Percentiles rank a stretch among this genome's conserved stretches.
Conservation (phyloP, 2,888 invertebrate genomes). For the Oegoconia quadripuncta region DNA sequence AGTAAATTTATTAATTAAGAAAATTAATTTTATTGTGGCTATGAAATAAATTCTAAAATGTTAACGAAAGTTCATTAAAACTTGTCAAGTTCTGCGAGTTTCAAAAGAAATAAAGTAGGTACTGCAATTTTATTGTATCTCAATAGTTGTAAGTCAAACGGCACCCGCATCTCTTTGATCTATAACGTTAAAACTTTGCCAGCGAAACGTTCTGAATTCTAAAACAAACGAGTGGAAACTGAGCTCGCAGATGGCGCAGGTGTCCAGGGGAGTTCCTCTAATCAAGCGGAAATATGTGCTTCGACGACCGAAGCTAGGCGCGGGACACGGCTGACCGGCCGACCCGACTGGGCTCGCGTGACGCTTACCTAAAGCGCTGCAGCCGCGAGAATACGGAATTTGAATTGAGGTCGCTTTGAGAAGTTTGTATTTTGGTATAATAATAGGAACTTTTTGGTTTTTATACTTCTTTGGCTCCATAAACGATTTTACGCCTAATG, state of each 20-base stretch:
- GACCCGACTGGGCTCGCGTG: conserved; percentile 32
- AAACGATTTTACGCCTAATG: conserved; percentile 20
- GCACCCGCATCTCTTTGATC: conserved; percentile 54
- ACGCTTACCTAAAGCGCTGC: conserved; percentile 39
- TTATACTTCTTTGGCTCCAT: conserved; percentile 33
- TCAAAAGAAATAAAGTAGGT: conserved; percentile 1
- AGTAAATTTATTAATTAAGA: no score
- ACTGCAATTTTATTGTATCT: neutral
- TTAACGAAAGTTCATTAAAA: no score
- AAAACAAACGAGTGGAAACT: conserved; percentile 67
- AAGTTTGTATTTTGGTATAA: conserved; percentile 44
- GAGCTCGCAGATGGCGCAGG: conserved; percentile 59
- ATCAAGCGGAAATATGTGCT: conserved; percentile 75
- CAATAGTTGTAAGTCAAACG: conserved; percentile 48
- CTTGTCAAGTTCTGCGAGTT: no score
- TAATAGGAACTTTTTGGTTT: no score
- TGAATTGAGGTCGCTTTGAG: conserved; percentile 48
- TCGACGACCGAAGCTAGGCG: conserved; percentile 38
- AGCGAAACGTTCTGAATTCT: conserved; percentile 46
- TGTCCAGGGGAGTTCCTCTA: conserved; percentile 63
- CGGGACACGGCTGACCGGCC: conserved; percentile 33
- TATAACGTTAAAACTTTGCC: conserved; percentile 60
- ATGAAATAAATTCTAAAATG: no score
- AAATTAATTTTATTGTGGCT: no score
- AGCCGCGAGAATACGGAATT: conserved; percentile 36